Evolutionary conservation across 1,140 invertebrate species (phyloP), one percentile per base, ranked within the genome.

Genomic region (Sarcophaga bullata): DNA sequence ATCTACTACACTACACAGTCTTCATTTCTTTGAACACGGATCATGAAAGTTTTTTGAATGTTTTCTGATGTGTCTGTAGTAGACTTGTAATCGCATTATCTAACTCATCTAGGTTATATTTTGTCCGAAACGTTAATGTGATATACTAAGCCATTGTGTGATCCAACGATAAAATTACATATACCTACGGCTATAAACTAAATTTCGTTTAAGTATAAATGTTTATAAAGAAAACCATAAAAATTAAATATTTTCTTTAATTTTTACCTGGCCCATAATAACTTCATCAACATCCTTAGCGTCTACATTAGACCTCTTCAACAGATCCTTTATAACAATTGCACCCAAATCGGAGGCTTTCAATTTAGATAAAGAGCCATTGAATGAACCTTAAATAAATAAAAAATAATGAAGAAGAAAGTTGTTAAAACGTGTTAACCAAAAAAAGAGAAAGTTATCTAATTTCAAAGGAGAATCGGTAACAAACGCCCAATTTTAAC

Each of bases 251-350:
- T 37, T 73, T 83, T 73, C 73, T 72, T 62, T 81, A 49, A 75
- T 86, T 37, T n/a, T 91, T 91, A 96, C 96, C 91, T 97, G 96
- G 48, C 96, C 96, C 85, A 97, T 89, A 84, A 97, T 95, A n/a
- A 97, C 95, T 92, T 97, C 95, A 72, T 93, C 93, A 47, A 97
- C 94, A 89, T 96, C 93, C 50, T 91, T 89, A 11, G 93, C 90
- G 80, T 91, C 86, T 10, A 97, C 86, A 83, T 92, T 92, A 47
- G 93, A 93, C 87, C 94, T 91, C 72, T 87, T 87, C 10, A 97
- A 86, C 58, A 94, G 93, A 90, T 96, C 95, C 87, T 93, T 93
- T 62, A 97, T 95, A 13, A 94, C 95, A 84, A 94, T 89, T 80
- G 93, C 90, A 68, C 96, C 96, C n/a, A 97, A 89, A 83, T 96